Percentiles rank a stretch among this genome's conserved stretches.
Evolutionary conservation across 1,140 invertebrate genomes (phyloP).

Genomic region (Amyelois transitella): DNA sequence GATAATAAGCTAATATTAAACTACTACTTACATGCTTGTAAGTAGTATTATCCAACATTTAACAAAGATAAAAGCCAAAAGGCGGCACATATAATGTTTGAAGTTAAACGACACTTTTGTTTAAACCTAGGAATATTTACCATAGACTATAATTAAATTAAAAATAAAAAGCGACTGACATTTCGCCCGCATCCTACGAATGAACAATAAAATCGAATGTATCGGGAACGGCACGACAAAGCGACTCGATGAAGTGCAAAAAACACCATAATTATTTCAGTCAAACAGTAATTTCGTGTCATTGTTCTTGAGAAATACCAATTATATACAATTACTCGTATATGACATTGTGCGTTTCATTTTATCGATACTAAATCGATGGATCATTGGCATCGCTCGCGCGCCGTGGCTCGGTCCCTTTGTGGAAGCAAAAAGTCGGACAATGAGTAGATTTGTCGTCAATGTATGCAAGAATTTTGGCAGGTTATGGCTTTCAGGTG

Average conservation of each 20-base stretch:
- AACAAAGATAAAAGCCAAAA: no score
- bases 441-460: slow-evolving; percentile 39
- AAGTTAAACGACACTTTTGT: no score
- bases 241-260: slow-evolving; percentile 35
- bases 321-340: slow-evolving; percentile 73
- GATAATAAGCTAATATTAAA: no score
- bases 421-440: slow-evolving; percentile 46
- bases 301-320: slow-evolving; percentile 72
- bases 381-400: slow-evolving; percentile 40
- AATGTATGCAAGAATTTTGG: slow-evolving; percentile 22
- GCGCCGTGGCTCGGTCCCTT: slow-evolving; percentile 26
- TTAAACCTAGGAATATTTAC: background rate
- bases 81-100: no score
- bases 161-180: background rate
- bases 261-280: slow-evolving; percentile 66
- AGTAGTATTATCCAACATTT: no score
- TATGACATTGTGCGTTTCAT: slow-evolving; percentile 63
- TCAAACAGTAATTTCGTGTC: slow-evolving; percentile 66
- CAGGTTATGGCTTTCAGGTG: slow-evolving; percentile 39
- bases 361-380: slow-evolving; percentile 62
- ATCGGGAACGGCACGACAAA: slow-evolving; percentile 54
- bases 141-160: background rate
- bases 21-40: no score
- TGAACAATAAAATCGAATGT: slow-evolving; percentile 42
- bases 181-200: background rate